Conservation (phyloP, 2,113 vertebrate species). For the Ia io region DNA sequence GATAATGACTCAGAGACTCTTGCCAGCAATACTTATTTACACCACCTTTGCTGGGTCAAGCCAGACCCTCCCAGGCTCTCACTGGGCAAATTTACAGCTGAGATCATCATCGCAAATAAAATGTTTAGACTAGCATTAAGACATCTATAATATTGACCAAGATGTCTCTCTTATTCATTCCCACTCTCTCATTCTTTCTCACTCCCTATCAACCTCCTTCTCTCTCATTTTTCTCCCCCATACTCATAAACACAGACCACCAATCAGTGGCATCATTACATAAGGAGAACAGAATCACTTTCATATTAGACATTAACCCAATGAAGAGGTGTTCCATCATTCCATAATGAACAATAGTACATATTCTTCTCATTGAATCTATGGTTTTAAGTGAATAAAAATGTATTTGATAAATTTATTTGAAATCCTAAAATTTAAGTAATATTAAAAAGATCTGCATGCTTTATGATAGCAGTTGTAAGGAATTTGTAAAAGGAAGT, state of each 20-base stretch:
- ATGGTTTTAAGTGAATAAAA: not conserved
- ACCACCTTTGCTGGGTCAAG: not conserved
- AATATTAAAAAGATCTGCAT: not conserved
- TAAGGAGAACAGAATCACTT: not conserved
- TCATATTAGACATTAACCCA: not conserved
- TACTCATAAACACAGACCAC: not conserved
- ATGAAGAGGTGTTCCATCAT: not conserved
- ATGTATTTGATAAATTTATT: not conserved
- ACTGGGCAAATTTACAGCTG: not conserved
- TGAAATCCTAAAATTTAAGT: not conserved
- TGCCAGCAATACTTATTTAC: not conserved
- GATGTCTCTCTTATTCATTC: not conserved
- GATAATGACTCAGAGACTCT: conserved; percentile 14
- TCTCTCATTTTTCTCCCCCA: not conserved
- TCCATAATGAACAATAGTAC: not conserved
- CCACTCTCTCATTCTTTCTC: not conserved
- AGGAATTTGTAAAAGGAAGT: not conserved
- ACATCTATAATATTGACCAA: fast-evolving
- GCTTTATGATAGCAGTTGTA: not conserved
- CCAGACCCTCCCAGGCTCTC: not conserved
- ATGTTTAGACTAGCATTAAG: not conserved
- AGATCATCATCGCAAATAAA: not conserved
- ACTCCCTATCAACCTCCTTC: not conserved
- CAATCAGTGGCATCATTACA: not conserved
- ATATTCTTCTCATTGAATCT: not conserved